Evolutionary conservation across 2,888 invertebrate genomes (phyloP), one percentile per base, ranked within the genome.

Genomic region (Macaria liturata): DNA sequence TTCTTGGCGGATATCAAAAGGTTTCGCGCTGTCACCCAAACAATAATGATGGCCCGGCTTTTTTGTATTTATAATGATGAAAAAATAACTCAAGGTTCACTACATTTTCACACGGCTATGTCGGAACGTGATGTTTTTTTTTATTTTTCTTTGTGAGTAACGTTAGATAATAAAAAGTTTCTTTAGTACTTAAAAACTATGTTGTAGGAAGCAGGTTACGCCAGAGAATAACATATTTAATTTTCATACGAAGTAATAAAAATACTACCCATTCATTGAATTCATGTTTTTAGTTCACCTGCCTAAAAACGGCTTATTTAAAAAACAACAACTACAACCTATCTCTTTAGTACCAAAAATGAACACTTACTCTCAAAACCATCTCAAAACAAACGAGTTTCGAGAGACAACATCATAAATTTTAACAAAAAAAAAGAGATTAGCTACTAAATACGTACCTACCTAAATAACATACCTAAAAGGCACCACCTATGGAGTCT

Each of bases 1-100:
- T 53, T 53, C 48, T 52, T 49, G 32, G 48, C 46, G 57, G 48
- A 34, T 53, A 53, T 49, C 48, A 57, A 51, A 56, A 53, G 57
- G 49, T 53, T 46, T 8, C 34, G 49, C 53, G 30, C 9, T 53
- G 57, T 57, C 57, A 57, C 40, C 51, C 56, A 52, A 44, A 52
- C 57, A 57, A 52, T 51, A 50, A 47, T 51, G 44, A 48, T 44
- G 44, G 6, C 4, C 50, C 20, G n/a, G 45, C 45, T 44, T 46
- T 20, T 3, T 44, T 47, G 45, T 46, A 39, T 51, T 51, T 51
- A 50, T 45, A 43, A 46, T 34, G 45, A 46, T 9, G 3, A 45
- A 9, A 45, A 39, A 39, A 44, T 30, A 8, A 7, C 39, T 40
- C 2, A 4, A 3, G n/a, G 9, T 34, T 40, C 30, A 49, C 4